A percentile compares a stretch with the other conserved stretches of the same genome.
Evolutionary conservation across 2,797 vertebrate genomes (phyloP).

Genomic region (Pelodytes ibericus): DNA sequence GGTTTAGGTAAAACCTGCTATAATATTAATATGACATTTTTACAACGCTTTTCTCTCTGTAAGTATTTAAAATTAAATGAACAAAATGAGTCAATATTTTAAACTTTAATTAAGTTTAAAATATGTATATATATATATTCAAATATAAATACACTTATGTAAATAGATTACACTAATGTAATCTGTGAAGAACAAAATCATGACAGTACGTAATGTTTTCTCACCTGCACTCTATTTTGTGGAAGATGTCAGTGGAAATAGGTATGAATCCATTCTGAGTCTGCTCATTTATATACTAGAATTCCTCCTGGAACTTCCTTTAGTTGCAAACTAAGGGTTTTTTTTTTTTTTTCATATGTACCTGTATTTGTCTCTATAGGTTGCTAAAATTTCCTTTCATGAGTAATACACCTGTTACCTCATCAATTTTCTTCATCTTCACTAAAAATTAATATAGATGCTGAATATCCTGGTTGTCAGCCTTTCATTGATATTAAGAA

Average conservation of each 20-base stretch:
- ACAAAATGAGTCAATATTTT: neutral
- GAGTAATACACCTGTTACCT: slow-evolving; percentile 6
- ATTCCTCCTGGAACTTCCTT: neutral
- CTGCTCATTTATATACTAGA: neutral
- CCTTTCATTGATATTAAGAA: neutral
- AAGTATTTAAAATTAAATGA: slow-evolving; percentile 52
- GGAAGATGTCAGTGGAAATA: neutral
- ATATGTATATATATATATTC: neutral
- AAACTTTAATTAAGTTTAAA: neutral
- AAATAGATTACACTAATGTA: too few relatives aligned
- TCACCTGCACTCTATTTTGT: neutral
- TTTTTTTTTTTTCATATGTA: neutral
- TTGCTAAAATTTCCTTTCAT: slow-evolving; percentile 12
- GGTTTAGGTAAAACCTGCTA: too few relatives aligned
- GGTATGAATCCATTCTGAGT: neutral
- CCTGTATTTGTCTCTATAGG: slow-evolving; percentile 23
- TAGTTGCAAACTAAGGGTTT: neutral
- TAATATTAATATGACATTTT: too few relatives aligned
- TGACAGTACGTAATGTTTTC: neutral
- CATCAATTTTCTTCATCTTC: neutral
- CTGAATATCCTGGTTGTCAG: neutral
- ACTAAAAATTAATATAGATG: neutral
- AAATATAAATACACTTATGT: neutral
- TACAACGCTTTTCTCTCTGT: too few relatives aligned
- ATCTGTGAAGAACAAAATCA: neutral